phyloP scores from a whole-genome alignment of 2,113 vertebrate genomes.

The Etheostoma spectabile region DNA sequence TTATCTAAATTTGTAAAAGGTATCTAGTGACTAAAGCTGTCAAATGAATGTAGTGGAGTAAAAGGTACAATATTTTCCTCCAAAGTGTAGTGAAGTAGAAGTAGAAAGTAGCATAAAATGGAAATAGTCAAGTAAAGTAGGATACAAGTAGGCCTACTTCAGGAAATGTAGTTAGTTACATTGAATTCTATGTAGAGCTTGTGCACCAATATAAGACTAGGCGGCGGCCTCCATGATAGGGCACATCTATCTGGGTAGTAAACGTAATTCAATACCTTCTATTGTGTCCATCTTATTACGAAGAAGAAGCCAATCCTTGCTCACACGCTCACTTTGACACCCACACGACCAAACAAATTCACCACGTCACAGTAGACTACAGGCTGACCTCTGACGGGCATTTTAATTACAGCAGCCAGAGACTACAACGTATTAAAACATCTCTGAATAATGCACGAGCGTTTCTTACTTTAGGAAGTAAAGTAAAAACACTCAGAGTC shows the following conservation, averaged over 20 bases:
- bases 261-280: neutral
- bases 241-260: neutral
- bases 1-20: no score
- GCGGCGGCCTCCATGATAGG: no score
- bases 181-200: no score
- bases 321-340: neutral
- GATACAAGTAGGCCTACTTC: no score
- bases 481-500: constrained; percentile 87
- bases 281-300: neutral
- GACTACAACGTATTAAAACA: constrained; percentile 87
- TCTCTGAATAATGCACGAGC: constrained; percentile 86
- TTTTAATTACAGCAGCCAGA: constrained; percentile 69
- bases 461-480: constrained; percentile 87
- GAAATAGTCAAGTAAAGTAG: no score
- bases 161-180: no score
- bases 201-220: no score
- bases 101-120: no score
- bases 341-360: constrained; percentile 17
- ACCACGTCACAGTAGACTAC: neutral
- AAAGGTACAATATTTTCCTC: no score
- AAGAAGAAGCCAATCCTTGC: neutral
- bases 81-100: no score
- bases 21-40: no score
- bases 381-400: constrained; percentile 13
- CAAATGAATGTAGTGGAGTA: no score